Base-by-base conservation (phyloP, 2,797 vertebrate species). In the Poeciliopsis presidionis region DNA sequence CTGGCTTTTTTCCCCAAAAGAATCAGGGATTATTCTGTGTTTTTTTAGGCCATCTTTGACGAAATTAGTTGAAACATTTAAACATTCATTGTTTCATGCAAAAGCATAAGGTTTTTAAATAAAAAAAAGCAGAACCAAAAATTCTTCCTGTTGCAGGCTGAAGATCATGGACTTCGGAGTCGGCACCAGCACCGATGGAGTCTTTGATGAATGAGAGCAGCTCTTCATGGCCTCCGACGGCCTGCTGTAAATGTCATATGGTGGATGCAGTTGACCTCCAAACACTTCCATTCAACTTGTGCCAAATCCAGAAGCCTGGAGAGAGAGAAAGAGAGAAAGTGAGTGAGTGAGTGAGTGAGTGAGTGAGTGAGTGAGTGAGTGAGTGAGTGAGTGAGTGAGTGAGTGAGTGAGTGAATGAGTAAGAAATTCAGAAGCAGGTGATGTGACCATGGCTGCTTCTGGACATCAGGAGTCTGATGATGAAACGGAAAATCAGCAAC, bases 241-340 rank as follows among this genome's bases (percentile, higher is more conserved):
- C 77, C 79, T 18, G 77, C 85, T 87, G 87, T 36, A 90, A 86
- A 82, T 79, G 75, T 78, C 73, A 45, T 72, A 59, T 79, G 75
- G 79, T 28, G 73, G 80, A 81, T 75, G 63, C 3, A 9, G 74
- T 76, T 83, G 78, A 87, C 84, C 85, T 87, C 84, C 77, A 82
- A 76, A 43, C 76, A 67, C 74, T 82, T 81, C 57, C 30, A 84
- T 75, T 55, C 75, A 78, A 78, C 77, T 77, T 59, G 71, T 75
- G 84, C 77, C 61, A 86, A 86, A 80, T 76, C 74, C 63, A 59
- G 43, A 28, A 70, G 75, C 75, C 72, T 1, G 20, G 4, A 82
- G 57, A 61, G 57, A 61, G 41, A 1, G 63, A 28, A 73, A 49
- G 51, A 70, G 63, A 67, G 20, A 22, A 30, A 14, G 1, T 11